These are phyloP conservation scores for Megaustenia siamemsis DNA, from an alignment of 2,888 invertebrate genomes.

Conservation along the genomic window DNA sequence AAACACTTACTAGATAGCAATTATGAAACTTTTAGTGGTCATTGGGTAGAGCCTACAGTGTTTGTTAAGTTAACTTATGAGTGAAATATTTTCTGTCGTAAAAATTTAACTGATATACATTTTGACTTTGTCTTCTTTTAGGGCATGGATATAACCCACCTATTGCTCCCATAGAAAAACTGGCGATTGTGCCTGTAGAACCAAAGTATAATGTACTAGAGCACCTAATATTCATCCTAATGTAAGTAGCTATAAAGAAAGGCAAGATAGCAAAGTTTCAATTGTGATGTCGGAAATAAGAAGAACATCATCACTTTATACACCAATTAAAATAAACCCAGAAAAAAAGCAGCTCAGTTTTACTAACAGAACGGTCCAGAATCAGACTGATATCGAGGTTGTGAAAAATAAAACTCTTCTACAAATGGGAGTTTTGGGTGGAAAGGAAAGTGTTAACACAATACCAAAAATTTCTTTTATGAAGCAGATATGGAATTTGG, in stretches of 20 bases:
- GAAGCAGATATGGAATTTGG: constrained; percentile 66
- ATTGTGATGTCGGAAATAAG: background rate
- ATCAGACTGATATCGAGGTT: constrained; percentile 81
- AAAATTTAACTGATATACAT: background rate
- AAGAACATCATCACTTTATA: background rate
- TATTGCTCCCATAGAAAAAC: background rate
- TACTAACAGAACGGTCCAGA: constrained; percentile 12
- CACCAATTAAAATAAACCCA: background rate
- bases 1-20: no score
- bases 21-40: no score
- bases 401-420: constrained; percentile 78
- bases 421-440: constrained; percentile 69
- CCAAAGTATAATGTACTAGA: constrained; percentile 50
- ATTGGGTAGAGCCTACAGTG: no score
- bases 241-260: constrained; percentile 26
- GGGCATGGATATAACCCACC: background rate
- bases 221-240: constrained; percentile 1
- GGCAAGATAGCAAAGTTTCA: background rate
- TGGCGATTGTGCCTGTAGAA: constrained; percentile 2
- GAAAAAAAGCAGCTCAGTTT: background rate
- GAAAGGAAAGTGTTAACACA: constrained; percentile 57
- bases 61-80: no score
- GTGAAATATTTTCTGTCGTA: no score
- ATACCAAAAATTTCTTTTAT: constrained; percentile 64
- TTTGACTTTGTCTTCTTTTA: constrained; percentile 17